Conservation (phyloP, 2,888 invertebrate genomes). For the Trichacis sp. region DNA sequence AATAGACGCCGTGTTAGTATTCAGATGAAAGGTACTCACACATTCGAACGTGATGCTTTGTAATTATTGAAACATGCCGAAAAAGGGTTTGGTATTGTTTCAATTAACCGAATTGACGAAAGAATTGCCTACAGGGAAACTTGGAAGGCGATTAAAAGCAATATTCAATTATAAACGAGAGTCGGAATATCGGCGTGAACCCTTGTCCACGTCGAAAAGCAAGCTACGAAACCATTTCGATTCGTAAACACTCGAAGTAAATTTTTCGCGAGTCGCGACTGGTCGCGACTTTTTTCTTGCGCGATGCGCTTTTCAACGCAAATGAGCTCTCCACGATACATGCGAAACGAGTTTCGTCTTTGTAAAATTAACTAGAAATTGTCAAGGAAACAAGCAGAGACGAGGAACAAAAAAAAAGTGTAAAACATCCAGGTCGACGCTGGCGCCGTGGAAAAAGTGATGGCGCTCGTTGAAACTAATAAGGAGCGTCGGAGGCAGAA, state of each 20-base stretch:
- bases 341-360: background rate
- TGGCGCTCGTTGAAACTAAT: too few species aligned
- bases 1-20: background rate
- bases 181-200: background rate
- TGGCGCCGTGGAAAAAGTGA: constrained; percentile 2
- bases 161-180: background rate
- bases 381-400: background rate
- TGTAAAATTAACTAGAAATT: background rate
- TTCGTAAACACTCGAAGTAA: background rate
- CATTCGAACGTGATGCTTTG: background rate
- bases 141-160: background rate
- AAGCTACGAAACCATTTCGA: constrained; percentile 15
- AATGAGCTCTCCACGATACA: background rate
- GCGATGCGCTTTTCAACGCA: background rate
- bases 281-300: background rate
- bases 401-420: background rate
- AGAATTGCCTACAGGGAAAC: background rate
- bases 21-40: background rate
- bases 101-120: background rate
- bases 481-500: background rate
- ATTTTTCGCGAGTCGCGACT: too few species aligned
- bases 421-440: background rate
- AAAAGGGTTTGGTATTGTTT: background rate
- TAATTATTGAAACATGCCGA: background rate
- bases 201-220: constrained; percentile 32